phyloP scores from a whole-genome alignment of 2,113 vertebrate species.

The Spheniscus mendiculus region DNA sequence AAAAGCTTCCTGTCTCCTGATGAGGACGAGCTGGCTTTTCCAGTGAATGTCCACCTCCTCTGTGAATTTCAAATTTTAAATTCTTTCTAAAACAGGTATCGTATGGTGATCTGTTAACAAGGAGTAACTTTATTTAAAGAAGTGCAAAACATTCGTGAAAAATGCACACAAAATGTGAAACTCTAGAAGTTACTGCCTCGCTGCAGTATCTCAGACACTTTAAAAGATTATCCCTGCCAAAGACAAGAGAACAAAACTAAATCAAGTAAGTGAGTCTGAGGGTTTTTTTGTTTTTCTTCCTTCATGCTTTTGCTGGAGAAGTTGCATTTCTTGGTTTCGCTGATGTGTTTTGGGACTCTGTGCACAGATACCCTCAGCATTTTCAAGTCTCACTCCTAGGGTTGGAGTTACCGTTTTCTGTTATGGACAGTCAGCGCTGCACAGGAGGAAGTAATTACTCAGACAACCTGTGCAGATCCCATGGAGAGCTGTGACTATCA shows the following conservation, averaged over 20 bases:
- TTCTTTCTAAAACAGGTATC: not conserved
- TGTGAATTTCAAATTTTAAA: not conserved
- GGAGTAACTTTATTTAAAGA: not conserved
- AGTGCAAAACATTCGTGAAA: not conserved
- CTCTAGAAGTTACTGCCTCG: not conserved
- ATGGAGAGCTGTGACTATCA: not conserved
- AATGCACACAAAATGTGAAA: not conserved
- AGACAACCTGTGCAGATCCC: not conserved
- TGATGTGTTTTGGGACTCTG: not conserved
- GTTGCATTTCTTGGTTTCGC: not conserved
- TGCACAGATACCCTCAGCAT: not conserved
- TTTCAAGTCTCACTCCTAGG: not conserved
- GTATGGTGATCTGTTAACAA: not conserved
- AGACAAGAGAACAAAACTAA: not conserved
- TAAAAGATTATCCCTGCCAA: not conserved
- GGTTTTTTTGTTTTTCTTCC: fast-evolving
- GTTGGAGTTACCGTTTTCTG: not conserved
- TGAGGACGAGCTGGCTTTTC: fast-evolving
- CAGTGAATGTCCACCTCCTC: not conserved
- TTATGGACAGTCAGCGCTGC: not conserved
- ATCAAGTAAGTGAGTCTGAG: not conserved
- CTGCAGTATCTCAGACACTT: not conserved
- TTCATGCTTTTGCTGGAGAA: not conserved
- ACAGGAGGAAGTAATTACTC: not conserved
- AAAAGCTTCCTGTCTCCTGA: not conserved